These are phyloP conservation scores for Cristatella mucedo DNA, from an alignment of 2,888 invertebrate genomes.

Conservation along the genomic window DNA sequence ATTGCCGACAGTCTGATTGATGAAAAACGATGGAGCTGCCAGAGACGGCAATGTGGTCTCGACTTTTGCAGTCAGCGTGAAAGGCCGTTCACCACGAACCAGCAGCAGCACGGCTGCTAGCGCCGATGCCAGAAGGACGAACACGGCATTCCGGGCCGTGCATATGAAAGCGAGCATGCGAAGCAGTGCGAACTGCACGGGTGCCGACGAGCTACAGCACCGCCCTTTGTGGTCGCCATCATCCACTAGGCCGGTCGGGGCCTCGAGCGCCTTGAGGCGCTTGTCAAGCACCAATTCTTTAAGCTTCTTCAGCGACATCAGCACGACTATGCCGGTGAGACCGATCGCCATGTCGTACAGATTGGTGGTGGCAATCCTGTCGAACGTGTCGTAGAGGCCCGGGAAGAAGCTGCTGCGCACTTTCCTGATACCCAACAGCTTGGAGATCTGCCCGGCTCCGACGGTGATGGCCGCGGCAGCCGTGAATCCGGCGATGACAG, in stretches of 20 bases:
- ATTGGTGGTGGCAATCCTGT: no score
- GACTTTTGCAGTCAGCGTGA: constrained; percentile 15
- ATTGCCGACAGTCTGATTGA: no score
- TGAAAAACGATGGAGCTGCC: no score
- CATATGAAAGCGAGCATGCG: constrained; percentile 2
- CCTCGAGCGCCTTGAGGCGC: no score
- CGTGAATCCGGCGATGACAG: constrained; percentile 37
- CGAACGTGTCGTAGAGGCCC: no score
- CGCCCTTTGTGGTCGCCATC: no score
- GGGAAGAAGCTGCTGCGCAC: no score
- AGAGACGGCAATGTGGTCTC: constrained; percentile 15
- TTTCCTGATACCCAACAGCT: no score
- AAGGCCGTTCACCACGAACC: constrained; percentile 10
- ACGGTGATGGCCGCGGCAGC: constrained; percentile 37
- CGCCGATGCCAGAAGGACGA: constrained; percentile 15
- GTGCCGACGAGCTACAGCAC: no score
- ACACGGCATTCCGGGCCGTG: constrained; percentile 17
- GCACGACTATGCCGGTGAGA: not conserved
- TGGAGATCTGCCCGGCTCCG: constrained; percentile 30
- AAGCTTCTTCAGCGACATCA: constrained; percentile 3
- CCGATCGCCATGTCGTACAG: constrained; percentile 6
- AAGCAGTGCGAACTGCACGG: no score
- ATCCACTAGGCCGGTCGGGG: no score
- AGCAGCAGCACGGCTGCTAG: constrained; percentile 11
- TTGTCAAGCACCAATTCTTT: constrained; percentile 3